Evolutionary conservation across 2,113 vertebrate genomes (phyloP).

Genomic region (Ochotona curzoniae): DNA sequence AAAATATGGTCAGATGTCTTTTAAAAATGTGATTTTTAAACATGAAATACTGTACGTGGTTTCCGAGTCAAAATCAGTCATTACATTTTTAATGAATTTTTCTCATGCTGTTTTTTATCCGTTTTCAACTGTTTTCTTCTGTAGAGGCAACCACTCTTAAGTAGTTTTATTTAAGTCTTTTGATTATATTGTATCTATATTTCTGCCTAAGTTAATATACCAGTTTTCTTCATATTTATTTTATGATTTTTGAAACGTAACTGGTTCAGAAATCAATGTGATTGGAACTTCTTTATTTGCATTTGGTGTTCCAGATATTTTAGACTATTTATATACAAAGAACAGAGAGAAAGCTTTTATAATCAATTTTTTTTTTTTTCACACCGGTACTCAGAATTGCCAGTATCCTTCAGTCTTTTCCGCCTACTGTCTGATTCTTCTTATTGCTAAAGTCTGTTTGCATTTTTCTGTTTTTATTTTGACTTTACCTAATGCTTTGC

Average conservation of each 20-base stretch:
- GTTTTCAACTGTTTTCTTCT: not conserved
- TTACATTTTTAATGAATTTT: not conserved
- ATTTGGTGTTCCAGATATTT: slow-evolving; percentile 30
- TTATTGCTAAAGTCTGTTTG: not conserved
- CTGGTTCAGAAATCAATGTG: not conserved
- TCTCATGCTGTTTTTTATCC: not conserved
- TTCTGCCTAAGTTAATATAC: slow-evolving; percentile 26
- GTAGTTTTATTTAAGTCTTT: slow-evolving; percentile 39
- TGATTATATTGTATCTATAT: not conserved
- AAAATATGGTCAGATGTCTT: not conserved
- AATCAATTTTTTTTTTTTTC: not conserved
- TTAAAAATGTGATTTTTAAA: not conserved
- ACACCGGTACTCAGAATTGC: slow-evolving; percentile 41
- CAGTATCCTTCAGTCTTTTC: not conserved
- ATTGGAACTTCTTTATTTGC: slow-evolving; percentile 2
- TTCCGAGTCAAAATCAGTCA: slow-evolving; percentile 47
- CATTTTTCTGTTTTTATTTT: slow-evolving; percentile 55
- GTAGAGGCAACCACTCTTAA: slow-evolving; percentile 1
- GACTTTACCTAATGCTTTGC: slow-evolving; percentile 20
- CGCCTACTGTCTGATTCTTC: not conserved
- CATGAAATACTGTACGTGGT: not conserved
- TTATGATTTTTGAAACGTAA: slow-evolving; percentile 3
- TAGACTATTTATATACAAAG: slow-evolving; percentile 8
- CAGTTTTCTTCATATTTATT: slow-evolving; percentile 29
- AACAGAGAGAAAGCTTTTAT: slow-evolving; percentile 28